Evolutionary conservation across 2,113 vertebrate species (phyloP), one percentile per base, ranked within the genome.

Genomic region (Xerus inauris): DNA sequence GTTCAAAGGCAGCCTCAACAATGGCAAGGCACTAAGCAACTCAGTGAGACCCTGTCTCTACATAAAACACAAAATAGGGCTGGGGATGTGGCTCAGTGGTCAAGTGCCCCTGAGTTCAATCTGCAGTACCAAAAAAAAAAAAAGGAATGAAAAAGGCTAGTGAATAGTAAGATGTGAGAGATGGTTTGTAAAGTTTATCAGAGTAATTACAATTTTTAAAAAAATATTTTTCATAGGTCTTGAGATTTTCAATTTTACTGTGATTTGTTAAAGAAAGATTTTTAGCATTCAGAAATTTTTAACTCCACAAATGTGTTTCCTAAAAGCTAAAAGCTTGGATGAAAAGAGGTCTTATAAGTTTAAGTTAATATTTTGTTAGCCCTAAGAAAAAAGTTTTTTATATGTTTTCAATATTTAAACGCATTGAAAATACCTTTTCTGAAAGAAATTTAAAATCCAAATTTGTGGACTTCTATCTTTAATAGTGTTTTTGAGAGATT

Each of bases 171-270:
- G 47, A 82, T 38, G 10, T 94, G 45, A 83, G 75, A 45, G 7
- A 59, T 59, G 49, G 17, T 87, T 72, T 76, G 1, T 77, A 54
- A 32, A 40, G 10, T 45, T 91, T 84, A 77, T 91, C 82, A 93
- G 72, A 20, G 12, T 80, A 71, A 10, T 54, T 69, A 54, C 22
- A 80, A 3, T 64, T 77, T 65, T 67, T 47, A 10, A 62, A 28
- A 26, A 94, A 72, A 13, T 32, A 49, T 73, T 49, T 64, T 69
- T 24, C 3, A 19, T 51, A 45, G 7, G 38, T 84, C 20, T 95
- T 94, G 77, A 91, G 59, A 49, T 72, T 95, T 89, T 93, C 62
- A 73, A 92, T 49, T 81, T 91, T 89, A 88, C 87, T 93, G 30
- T 51, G 51, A n/a, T 2, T 85, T 96, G 93, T 89, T 59, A 20